Conservation (phyloP, 2,888 invertebrate species). For the Diadromus collaris region DNA sequence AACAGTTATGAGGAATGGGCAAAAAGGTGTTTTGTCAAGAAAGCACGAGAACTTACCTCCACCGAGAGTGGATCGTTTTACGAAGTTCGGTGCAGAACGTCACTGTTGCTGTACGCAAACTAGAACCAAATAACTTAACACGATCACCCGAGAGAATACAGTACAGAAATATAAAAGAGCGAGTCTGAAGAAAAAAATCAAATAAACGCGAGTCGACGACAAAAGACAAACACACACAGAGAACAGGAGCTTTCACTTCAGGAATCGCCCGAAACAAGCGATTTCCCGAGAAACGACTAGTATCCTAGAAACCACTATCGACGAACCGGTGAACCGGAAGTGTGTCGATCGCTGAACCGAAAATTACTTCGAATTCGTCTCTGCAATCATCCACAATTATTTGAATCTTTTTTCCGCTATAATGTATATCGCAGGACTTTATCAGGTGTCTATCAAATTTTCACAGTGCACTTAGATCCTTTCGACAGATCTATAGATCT, state of each 20-base stretch:
- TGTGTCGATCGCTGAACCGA: constrained; percentile 33
- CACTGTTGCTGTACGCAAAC: constrained; percentile 32
- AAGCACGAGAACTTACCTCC: constrained; percentile 36
- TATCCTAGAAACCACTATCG: constrained; percentile 26
- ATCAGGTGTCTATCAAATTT: not conserved
- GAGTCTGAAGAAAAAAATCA: constrained; percentile 9
- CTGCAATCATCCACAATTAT: not conserved
- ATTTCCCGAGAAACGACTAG: constrained; percentile 15
- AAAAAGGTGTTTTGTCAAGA: not conserved
- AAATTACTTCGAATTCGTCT: constrained; percentile 17
- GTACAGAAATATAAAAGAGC: not conserved
- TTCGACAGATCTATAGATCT: not conserved
- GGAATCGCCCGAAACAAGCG: not conserved
- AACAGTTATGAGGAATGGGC: not conserved
- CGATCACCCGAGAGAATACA: constrained; percentile 18
- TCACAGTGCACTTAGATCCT: not conserved
- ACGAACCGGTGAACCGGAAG: constrained; percentile 21
- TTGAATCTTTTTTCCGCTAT: not conserved
- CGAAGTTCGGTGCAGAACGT: constrained; percentile 9
- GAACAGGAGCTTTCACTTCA: not conserved
- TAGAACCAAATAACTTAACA: constrained; percentile 20
- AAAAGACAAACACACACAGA: constrained; percentile 36
- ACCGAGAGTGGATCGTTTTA: constrained; percentile 32
- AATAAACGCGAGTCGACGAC: not conserved
- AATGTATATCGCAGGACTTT: not conserved